Conservation (phyloP, 2,113 vertebrate species). For the Seriola quinqueradiata region DNA sequence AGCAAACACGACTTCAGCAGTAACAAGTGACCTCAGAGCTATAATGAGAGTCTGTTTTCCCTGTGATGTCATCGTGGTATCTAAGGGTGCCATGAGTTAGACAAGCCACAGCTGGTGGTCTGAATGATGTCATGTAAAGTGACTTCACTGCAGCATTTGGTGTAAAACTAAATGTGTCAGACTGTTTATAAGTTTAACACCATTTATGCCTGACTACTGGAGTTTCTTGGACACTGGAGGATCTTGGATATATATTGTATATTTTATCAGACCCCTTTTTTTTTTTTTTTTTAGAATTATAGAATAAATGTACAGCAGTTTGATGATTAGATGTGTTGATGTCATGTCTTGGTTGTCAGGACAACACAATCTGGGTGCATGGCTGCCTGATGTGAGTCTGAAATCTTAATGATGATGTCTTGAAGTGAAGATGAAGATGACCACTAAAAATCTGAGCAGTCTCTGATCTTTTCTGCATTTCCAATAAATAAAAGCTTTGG, state of each 20-base stretch:
- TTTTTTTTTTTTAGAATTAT: not conserved
- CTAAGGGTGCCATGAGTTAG: constrained; percentile 47
- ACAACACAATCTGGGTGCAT: constrained; percentile 11
- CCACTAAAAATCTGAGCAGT: no score
- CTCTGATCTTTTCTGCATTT: not conserved
- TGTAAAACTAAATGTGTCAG: constrained; percentile 28
- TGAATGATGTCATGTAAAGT: constrained; percentile 51
- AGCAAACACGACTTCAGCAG: constrained; percentile 33
- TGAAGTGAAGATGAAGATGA: not conserved
- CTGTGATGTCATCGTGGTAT: constrained; percentile 52
- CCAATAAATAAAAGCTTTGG: not conserved
- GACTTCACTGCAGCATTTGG: constrained; percentile 3
- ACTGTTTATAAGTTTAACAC: constrained; percentile 19
- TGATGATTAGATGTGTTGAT: constrained; percentile 18
- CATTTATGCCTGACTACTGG: not conserved
- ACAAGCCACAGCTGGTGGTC: constrained; percentile 55
- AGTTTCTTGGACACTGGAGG: not conserved
- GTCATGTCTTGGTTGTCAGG: constrained; percentile 53
- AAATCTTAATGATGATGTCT: not conserved
- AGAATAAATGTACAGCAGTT: not conserved
- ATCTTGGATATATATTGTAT: not conserved
- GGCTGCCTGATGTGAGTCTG: not conserved
- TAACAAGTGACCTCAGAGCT: constrained; percentile 18
- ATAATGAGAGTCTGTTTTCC: constrained; percentile 44
- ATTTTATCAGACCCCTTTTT: not conserved